phyloP scores from a whole-genome alignment of 2,113 vertebrate genomes.

The Pygoscelis adeliae region DNA sequence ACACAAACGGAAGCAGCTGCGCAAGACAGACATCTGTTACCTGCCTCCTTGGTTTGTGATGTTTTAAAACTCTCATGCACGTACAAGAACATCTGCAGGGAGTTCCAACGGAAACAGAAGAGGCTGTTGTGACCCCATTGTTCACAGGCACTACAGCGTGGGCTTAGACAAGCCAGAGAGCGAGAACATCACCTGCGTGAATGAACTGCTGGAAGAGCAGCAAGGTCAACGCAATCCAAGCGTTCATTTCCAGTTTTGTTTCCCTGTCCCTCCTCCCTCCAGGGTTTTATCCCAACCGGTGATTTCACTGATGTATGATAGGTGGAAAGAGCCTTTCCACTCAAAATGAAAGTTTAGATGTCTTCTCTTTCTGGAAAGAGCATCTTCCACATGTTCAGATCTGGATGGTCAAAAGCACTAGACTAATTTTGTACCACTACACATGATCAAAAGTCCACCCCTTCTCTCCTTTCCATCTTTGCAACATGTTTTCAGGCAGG shows the following conservation, averaged over 20 bases:
- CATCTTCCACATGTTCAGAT: background rate
- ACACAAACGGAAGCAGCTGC: background rate
- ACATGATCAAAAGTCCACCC: fast-evolving
- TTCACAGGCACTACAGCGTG: fast-evolving
- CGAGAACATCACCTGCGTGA: fast-evolving
- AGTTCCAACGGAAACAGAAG: background rate
- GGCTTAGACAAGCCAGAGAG: background rate
- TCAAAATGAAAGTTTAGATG: fast-evolving
- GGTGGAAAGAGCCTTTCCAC: background rate
- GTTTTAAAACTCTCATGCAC: fast-evolving
- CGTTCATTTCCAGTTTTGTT: background rate
- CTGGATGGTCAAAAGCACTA: background rate
- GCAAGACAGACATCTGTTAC: background rate
- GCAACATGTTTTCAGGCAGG: background rate
- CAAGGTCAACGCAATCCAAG: background rate
- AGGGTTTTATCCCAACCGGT: background rate
- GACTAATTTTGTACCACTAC: background rate
- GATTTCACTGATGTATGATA: background rate
- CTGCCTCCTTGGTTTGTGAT: fast-evolving
- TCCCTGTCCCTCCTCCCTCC: background rate
- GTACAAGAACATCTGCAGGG: background rate
- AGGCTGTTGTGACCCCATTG: fast-evolving
- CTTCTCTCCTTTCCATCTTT: background rate
- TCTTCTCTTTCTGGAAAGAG: background rate
- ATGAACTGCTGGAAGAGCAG: background rate